A percentile compares a stretch with the other conserved stretches of the same genome.
These are phyloP conservation scores for Ericerus pela DNA, from an alignment of 1,140 invertebrate species.

Conservation along the genomic window DNA sequence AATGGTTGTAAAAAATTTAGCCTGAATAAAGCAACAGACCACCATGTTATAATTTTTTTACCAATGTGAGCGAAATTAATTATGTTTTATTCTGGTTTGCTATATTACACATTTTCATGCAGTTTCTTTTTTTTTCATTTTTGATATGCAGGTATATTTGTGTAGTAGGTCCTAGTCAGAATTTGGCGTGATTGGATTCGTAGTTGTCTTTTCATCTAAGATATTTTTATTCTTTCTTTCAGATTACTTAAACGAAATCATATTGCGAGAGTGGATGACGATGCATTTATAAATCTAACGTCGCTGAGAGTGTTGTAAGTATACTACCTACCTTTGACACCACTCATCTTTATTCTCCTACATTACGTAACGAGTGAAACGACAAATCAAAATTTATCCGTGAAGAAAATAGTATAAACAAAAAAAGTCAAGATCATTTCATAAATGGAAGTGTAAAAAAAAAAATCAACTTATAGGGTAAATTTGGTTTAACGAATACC, in stretches of 20 bases:
- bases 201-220: conserved; percentile 12
- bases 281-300: conserved; percentile 46
- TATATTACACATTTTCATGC: conserved; percentile 2
- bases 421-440: too few relatives aligned
- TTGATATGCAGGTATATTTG: conserved; percentile 1
- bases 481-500: too few relatives aligned
- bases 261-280: conserved; percentile 43
- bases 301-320: conserved; percentile 55
- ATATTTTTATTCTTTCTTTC: too few relatives aligned
- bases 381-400: conserved; percentile 4
- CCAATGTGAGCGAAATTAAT: neutral
- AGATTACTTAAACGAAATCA: conserved; percentile 52
- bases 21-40: too few relatives aligned
- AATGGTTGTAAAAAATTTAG: too few relatives aligned
- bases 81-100: neutral
- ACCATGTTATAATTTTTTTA: neutral
- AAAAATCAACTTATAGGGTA: too few relatives aligned
- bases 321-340: conserved; percentile 26
- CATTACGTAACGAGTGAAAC: neutral
- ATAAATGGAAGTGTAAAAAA: too few relatives aligned
- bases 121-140: neutral
- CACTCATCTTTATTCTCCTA: neutral
- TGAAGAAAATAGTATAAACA: neutral
- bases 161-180: neutral
- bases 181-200: neutral